Percentiles rank a stretch among this genome's conserved stretches.
phyloP scores from a whole-genome alignment of 2,797 vertebrate genomes.

The Pangasius mekongensis region DNA sequence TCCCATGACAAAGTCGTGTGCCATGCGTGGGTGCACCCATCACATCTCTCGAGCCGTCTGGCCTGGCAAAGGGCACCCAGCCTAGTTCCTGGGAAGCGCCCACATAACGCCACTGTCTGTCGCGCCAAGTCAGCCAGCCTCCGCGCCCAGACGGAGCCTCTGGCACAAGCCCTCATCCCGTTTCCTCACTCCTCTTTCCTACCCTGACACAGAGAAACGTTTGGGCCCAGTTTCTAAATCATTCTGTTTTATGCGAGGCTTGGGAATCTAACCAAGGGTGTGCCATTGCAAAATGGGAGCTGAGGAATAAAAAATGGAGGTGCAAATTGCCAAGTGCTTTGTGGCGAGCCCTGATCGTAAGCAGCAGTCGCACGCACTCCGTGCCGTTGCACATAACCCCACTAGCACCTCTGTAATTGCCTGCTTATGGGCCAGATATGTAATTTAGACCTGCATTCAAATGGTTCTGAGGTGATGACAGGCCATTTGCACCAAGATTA shows the following conservation, averaged over 20 bases:
- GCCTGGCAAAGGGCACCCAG: conserved; percentile 67
- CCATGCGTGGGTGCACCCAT: conserved; percentile 77
- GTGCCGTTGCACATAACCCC: conserved; percentile 64
- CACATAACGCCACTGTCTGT: conserved; percentile 73
- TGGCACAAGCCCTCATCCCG: conserved; percentile 56
- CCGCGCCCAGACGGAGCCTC: conserved; percentile 69
- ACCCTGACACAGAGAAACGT: conserved; percentile 44
- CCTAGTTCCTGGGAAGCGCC: conserved; percentile 71
- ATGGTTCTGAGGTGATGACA: conserved; percentile 61
- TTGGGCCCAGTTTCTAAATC: conserved; percentile 55
- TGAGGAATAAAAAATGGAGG: conserved; percentile 38
- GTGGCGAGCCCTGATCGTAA: conserved; percentile 51
- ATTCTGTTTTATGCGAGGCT: conserved; percentile 65
- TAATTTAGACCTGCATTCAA: conserved; percentile 64
- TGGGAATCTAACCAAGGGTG: conserved; percentile 51
- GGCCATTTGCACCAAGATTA: conserved; percentile 66
- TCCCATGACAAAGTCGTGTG: conserved; percentile 59
- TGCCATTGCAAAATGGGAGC: conserved; percentile 57
- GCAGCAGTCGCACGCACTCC: conserved; percentile 59
- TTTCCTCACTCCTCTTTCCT: conserved; percentile 40
- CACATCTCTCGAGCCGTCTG: conserved; percentile 77
- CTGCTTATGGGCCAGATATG: conserved; percentile 66
- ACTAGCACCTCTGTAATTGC: conserved; percentile 69
- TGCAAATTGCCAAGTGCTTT: conserved; percentile 65
- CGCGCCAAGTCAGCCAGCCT: conserved; percentile 65